Percentiles rank a stretch among this genome's conserved stretches.
These are phyloP conservation scores for Diploptera punctata DNA, from an alignment of 2,888 invertebrate genomes.

Conservation along the genomic window DNA sequence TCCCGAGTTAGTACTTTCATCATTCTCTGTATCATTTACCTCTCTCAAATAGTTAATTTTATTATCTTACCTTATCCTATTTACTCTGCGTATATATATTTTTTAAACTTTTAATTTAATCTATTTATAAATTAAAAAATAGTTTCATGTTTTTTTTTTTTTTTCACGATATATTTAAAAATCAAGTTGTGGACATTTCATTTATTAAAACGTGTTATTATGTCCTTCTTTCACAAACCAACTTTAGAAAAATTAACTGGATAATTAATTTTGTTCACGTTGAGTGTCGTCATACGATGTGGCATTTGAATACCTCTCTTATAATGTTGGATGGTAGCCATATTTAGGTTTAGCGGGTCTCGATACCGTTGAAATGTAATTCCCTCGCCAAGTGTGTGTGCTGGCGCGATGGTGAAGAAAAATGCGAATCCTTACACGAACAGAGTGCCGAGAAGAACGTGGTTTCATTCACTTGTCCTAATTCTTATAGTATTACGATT, in stretches of 20 bases:
- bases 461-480: too few relatives aligned
- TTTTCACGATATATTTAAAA: not conserved
- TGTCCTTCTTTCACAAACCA: too few relatives aligned
- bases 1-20: too few relatives aligned
- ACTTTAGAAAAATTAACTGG: too few relatives aligned
- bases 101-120: not conserved
- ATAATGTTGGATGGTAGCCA: not conserved
- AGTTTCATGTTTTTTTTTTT: not conserved
- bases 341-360: not conserved
- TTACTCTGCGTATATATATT: not conserved
- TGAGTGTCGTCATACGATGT: not conserved
- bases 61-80: too few relatives aligned
- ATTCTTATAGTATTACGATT: too few relatives aligned
- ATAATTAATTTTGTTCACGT: not conserved
- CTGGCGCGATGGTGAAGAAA: too few relatives aligned
- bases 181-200: not conserved
- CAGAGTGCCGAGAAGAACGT: too few relatives aligned
- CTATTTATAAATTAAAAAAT: not conserved
- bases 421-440: too few relatives aligned
- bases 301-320: not conserved
- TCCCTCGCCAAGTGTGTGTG: not conserved
- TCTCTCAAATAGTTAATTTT: too few relatives aligned
- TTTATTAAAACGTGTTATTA: too few relatives aligned
- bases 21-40: too few relatives aligned
- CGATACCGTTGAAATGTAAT: not conserved